Percentiles rank a stretch among this genome's conserved stretches.
These are phyloP conservation scores for Varanus komodoensis DNA, from an alignment of 2,113 vertebrate genomes.

Conservation along the genomic window DNA sequence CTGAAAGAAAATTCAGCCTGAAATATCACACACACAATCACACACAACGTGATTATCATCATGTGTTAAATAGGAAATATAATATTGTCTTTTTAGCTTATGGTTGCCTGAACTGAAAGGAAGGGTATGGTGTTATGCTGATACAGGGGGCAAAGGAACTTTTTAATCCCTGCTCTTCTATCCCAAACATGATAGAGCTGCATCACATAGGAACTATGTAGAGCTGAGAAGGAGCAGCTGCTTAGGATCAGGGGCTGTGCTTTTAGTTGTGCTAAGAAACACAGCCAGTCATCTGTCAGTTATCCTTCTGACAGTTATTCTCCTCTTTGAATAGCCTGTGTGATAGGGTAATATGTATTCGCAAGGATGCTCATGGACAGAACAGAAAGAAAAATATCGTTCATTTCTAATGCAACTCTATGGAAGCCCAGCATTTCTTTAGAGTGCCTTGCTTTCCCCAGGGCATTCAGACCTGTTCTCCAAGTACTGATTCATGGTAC, in stretches of 20 bases:
- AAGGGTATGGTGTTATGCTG: not conserved
- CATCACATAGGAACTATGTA: not conserved
- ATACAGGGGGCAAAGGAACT: not conserved
- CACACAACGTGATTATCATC: not conserved
- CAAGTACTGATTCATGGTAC: not conserved
- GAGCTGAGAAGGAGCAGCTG: not conserved
- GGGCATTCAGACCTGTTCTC: not conserved
- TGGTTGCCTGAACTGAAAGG: not conserved
- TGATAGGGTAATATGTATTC: not conserved
- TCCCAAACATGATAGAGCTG: not conserved
- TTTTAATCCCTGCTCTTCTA: not conserved
- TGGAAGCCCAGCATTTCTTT: not conserved
- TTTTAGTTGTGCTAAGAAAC: not conserved
- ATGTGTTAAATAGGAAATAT: not conserved
- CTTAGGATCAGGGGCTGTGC: not conserved
- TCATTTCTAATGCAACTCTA: not conserved
- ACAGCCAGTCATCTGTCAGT: too few species aligned
- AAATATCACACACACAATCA: too few species aligned
- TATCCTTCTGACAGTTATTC: not conserved
- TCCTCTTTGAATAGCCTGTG: not conserved
- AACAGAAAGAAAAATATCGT: not conserved
- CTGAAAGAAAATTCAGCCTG: too few species aligned
- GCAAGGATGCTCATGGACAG: constrained; percentile 9
- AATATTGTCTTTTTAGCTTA: not conserved
- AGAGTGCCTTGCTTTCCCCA: not conserved